Base-by-base conservation (phyloP, 2,113 vertebrate genomes). In the Proteles cristata region DNA sequence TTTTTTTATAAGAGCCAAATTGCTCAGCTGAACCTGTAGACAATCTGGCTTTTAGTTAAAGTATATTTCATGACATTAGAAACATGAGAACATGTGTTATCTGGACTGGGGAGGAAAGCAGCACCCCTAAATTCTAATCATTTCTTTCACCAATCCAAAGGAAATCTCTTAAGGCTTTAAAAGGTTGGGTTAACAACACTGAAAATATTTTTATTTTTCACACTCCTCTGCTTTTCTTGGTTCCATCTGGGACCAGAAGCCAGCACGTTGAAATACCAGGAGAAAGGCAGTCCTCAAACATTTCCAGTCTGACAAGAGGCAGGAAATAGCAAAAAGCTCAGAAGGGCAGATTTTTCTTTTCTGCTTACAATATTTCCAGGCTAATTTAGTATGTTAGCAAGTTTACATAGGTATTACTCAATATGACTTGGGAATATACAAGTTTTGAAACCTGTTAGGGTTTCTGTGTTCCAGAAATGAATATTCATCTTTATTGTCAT, bases 171-270 rank as follows among this genome's bases (percentile, higher is more conserved):
- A 97, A 96, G 96, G 88, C 93, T 97, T 95, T 95, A 93, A 97
- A 98, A 98, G 97, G 97, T 98, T 98, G 97, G 96, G 94, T 97
- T 98, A 97, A 97, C 97, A 97, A 97, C 90, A 98, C 77, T 96
- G 97, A 96, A 98, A 98, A 97, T 97, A 98, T 98, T 98, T 98
- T 97, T 98, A 97, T 97, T 98, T 98, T 98, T 98, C 98, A 98
- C 98, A 98, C 97, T 96, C 96, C 97, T 97, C 97, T 98, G 97
- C 95, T 97, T 97, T 97, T 96, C 98, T 96, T 97, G 94, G 96
- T 96, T 97, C 97, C 97, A 98, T 98, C 97, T 98, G 97, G 96
- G 97, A 98, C 92, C 95, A 98, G 96, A 97, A 98, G 94, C 97
- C 95, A 96, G 90, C 84, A 82, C 4, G 12, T 55, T 98, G 97